Evolutionary conservation across 2,888 invertebrate species (phyloP).

Genomic region (Cantharis flavilabris): DNA sequence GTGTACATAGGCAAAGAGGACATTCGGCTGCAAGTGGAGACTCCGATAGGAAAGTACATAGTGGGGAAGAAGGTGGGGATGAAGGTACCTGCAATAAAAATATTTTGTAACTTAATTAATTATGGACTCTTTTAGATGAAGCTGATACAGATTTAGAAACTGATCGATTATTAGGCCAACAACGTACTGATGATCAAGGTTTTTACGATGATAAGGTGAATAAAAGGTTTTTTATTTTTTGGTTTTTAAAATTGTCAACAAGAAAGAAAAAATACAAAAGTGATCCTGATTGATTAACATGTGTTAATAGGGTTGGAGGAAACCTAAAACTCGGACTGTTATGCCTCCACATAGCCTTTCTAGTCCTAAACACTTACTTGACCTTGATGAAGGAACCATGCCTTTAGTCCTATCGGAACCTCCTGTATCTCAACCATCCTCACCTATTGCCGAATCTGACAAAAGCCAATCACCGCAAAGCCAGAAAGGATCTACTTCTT

Average conservation of each 20-base stretch:
- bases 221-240: constrained; percentile 9
- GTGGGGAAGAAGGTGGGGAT: constrained; percentile 67
- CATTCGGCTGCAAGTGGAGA: constrained; percentile 59
- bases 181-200: constrained; percentile 90
- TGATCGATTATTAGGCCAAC: constrained; percentile 93
- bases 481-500: constrained; percentile 60
- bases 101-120: neutral
- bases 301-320: constrained; percentile 73
- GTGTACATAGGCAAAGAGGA: constrained; percentile 60
- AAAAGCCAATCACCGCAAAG: constrained; percentile 59
- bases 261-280: constrained; percentile 10
- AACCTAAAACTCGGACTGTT: constrained; percentile 77
- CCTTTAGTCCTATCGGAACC: constrained; percentile 52
- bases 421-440: constrained; percentile 55
- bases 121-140: constrained; percentile 63
- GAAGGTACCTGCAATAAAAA: constrained; percentile 44
- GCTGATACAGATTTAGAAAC: constrained; percentile 98
- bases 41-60: constrained; percentile 68
- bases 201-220: constrained; percentile 87
- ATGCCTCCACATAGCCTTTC: constrained; percentile 66
- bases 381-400: constrained; percentile 53
- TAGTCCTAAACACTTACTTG: constrained; percentile 60
- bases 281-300: constrained; percentile 39
- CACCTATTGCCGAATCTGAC: constrained; percentile 58
- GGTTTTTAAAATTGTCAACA: neutral